These are phyloP conservation scores for Edolisoma coerulescens DNA, from an alignment of 2,113 vertebrate species.

Conservation along the genomic window DNA sequence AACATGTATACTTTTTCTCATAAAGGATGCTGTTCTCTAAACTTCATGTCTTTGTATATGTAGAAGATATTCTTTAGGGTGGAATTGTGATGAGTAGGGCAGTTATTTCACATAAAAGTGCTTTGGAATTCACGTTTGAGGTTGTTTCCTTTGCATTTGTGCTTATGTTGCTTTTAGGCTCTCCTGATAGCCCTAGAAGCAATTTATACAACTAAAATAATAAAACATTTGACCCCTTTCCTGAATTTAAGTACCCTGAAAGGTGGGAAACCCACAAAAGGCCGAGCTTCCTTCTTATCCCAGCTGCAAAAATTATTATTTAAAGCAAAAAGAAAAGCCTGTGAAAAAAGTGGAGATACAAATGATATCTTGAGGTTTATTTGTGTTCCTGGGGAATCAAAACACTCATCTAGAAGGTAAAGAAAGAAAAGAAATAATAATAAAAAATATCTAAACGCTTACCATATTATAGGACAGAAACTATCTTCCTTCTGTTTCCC, in stretches of 20 bases:
- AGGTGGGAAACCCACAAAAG: background rate
- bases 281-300: background rate
- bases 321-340: background rate
- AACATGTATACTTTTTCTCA: background rate
- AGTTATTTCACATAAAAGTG: background rate
- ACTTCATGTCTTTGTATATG: background rate
- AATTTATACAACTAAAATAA: background rate
- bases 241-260: background rate
- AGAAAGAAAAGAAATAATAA: background rate
- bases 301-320: background rate
- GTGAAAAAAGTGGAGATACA: background rate
- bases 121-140: background rate
- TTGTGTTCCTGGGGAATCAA: background rate
- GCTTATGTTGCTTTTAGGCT: background rate
- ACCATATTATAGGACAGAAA: background rate
- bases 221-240: background rate
- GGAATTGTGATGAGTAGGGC: background rate
- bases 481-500: background rate
- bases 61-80: background rate
- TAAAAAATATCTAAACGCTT: background rate
- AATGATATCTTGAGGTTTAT: background rate
- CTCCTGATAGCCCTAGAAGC: background rate
- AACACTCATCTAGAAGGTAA: background rate
- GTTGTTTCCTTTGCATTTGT: background rate
- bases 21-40: background rate